Evolutionary conservation across 2,797 vertebrate genomes (phyloP).

Genomic region (Chelon auratus): DNA sequence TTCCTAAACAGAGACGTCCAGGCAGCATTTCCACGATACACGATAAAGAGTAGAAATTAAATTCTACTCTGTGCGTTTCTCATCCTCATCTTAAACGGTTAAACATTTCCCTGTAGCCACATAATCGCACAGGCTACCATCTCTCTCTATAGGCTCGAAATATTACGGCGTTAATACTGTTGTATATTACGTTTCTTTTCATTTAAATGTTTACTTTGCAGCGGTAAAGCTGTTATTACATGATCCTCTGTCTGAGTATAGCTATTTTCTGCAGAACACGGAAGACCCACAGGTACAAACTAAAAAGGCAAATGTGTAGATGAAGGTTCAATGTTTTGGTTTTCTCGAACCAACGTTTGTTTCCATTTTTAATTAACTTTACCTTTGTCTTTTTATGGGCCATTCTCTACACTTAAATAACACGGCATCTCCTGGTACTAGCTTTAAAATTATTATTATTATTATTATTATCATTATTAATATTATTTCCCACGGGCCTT

Average conservation of each 20-base stretch:
- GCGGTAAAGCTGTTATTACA: not conserved
- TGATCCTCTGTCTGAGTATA: not conserved
- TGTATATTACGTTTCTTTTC: not conserved
- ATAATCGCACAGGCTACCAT: not conserved
- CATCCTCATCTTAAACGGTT: constrained; percentile 1
- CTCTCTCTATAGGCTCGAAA: not conserved
- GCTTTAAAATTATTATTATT: constrained; percentile 7
- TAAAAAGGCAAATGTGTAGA: no score
- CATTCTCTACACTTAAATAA: constrained; percentile 3
- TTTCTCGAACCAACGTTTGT: not conserved
- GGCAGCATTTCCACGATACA: not conserved
- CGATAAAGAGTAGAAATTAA: not conserved
- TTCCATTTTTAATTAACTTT: not conserved
- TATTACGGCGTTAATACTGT: not conserved
- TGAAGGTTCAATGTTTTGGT: no score
- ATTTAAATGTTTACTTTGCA: not conserved
- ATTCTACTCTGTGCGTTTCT: constrained; percentile 5
- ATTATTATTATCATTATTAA: constrained; percentile 4
- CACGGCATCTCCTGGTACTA: not conserved
- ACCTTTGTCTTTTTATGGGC: not conserved
- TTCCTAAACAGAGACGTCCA: not conserved
- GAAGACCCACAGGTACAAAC: no score
- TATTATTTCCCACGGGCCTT: no score
- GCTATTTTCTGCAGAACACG: constrained; percentile 9
- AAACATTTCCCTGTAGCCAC: constrained; percentile 24